A percentile compares a stretch with the other conserved stretches of the same genome.
Evolutionary conservation across 2,113 vertebrate genomes (phyloP).

Genomic region (Cyphomyrus plagiostoma): DNA sequence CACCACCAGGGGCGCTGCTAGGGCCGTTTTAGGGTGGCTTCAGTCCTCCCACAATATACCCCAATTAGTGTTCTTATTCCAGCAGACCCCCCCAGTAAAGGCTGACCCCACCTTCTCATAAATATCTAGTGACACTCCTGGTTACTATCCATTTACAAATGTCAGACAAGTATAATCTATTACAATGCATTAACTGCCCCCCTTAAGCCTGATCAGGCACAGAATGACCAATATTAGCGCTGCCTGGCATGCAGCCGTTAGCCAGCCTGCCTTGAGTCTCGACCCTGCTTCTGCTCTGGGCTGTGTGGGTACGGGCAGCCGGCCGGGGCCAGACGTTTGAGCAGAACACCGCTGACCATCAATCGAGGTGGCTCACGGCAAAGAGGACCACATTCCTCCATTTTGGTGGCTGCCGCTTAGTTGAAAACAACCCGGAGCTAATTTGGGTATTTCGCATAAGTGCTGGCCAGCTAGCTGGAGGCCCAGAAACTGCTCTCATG

Average conservation of each 20-base stretch:
- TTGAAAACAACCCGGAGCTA: neutral
- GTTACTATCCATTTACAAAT: neutral
- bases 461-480: neutral
- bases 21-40: neutral
- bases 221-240: neutral
- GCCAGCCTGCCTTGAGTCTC: too few species aligned
- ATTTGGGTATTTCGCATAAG: neutral
- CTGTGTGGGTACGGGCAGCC: neutral
- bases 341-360: neutral
- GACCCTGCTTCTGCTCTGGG: neutral
- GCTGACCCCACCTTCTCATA: neutral
- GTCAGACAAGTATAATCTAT: neutral
- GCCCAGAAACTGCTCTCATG: neutral
- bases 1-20: conserved; percentile 35
- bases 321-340: neutral
- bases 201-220: neutral
- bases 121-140: neutral
- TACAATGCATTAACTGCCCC: neutral
- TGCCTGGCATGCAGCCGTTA: neutral
- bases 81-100: neutral
- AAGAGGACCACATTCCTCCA: neutral
- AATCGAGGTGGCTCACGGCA: neutral
- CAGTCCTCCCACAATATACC: neutral
- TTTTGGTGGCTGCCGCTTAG: neutral
- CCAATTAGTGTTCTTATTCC: neutral